Conservation (phyloP, 2,888 invertebrate genomes). For the Ethmia dodecea region DNA sequence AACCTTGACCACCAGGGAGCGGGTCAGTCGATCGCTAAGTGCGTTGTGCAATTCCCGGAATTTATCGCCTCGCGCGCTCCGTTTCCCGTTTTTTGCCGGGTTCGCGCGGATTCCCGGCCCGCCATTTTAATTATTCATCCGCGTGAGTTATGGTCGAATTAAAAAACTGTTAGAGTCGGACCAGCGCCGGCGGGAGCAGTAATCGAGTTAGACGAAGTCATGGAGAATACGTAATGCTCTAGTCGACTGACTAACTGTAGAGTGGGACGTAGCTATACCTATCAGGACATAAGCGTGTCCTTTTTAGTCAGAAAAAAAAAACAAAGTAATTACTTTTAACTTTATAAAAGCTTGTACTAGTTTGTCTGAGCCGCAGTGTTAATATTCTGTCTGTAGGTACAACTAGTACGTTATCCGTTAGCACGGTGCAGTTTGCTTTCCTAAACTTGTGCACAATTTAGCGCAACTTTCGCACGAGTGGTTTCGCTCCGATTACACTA, state of each 20-base stretch:
- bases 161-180: constrained; percentile 78
- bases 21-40: constrained; percentile 50
- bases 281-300: too few relatives aligned
- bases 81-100: constrained; percentile 58
- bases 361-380: too few relatives aligned
- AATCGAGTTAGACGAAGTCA: constrained; percentile 71
- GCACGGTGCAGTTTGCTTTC: too few relatives aligned
- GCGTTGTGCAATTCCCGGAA: constrained; percentile 66
- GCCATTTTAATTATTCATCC: constrained; percentile 77
- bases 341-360: too few relatives aligned
- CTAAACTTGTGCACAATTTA: background rate
- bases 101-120: constrained; percentile 60
- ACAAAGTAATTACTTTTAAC: too few relatives aligned
- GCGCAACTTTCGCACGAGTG: constrained; percentile 24
- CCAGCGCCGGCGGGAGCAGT: constrained; percentile 65
- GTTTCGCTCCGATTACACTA: constrained; percentile 35
- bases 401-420: too few relatives aligned
- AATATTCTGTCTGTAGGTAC: too few relatives aligned
- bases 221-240: constrained; percentile 67
- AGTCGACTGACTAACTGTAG: too few relatives aligned
- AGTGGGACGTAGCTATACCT: too few relatives aligned
- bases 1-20: constrained; percentile 35
- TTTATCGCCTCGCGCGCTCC: constrained; percentile 57
- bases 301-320: too few relatives aligned
- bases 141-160: constrained; percentile 78